Evolutionary conservation across 2,888 invertebrate genomes (phyloP).

Genomic region (Cynaeus angustus): DNA sequence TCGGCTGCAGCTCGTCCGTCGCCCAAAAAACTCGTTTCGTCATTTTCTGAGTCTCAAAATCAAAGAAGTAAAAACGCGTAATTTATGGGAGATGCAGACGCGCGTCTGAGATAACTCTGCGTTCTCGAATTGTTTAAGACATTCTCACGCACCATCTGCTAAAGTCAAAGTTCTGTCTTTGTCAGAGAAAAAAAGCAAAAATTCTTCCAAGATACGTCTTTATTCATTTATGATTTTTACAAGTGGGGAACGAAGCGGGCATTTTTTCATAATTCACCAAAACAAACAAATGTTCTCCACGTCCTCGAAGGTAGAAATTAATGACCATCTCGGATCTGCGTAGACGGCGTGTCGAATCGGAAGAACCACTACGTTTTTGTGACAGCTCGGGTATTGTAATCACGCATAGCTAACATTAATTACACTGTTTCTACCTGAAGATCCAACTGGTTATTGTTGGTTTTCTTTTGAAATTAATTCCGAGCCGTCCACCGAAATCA

Average conservation of each 20-base stretch:
- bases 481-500: slow-evolving; percentile 26
- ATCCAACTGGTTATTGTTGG: slow-evolving; percentile 27
- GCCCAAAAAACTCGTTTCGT: slow-evolving; percentile 11
- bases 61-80: slow-evolving; percentile 59
- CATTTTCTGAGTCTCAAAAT: slow-evolving; percentile 2
- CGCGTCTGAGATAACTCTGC: slow-evolving; percentile 62
- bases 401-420: slow-evolving; percentile 59
- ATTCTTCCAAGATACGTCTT: slow-evolving; percentile 38
- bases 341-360: slow-evolving; percentile 59
- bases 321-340: slow-evolving; percentile 47
- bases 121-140: slow-evolving; percentile 59
- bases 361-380: slow-evolving; percentile 45
- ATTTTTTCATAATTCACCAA: slow-evolving; percentile 48
- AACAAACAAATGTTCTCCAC: slow-evolving; percentile 36
- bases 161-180: slow-evolving; percentile 34
- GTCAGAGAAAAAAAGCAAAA: slow-evolving; percentile 10
- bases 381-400: slow-evolving; percentile 54
- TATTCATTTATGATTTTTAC: slow-evolving; percentile 9
- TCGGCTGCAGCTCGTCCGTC: neutral
- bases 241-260: neutral
- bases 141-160: slow-evolving; percentile 59
- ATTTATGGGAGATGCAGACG: slow-evolving; percentile 63
- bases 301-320: slow-evolving; percentile 43
- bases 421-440: slow-evolving; percentile 51
- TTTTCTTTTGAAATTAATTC: slow-evolving; percentile 45